Percentiles rank a stretch among this genome's conserved stretches.
Conservation (phyloP, 1,140 invertebrate genomes). For the Archivesica marissinica region DNA sequence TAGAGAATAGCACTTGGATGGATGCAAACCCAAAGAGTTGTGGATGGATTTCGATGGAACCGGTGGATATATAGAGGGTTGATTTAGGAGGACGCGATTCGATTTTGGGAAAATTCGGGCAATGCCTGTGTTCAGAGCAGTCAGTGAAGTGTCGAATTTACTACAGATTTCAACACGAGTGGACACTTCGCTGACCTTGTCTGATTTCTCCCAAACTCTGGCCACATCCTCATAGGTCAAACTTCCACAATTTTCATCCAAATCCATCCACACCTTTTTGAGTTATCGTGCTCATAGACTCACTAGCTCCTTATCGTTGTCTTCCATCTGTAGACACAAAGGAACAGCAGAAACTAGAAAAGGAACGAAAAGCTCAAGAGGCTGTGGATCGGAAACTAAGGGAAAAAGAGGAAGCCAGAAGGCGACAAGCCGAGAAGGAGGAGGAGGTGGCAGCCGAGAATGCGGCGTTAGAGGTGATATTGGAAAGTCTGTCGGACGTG, state of each 20-base stretch:
- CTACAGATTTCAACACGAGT: neutral
- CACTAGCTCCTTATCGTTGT: neutral
- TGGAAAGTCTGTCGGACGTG: slow-evolving; percentile 73
- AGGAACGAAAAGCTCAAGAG: too few species aligned
- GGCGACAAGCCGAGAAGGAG: slow-evolving; percentile 41
- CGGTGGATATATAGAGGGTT: too few species aligned
- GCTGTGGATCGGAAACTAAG: slow-evolving; percentile 11
- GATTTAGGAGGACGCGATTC: too few species aligned
- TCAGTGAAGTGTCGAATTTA: too few species aligned
- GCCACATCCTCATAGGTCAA: neutral
- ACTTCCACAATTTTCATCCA: neutral
- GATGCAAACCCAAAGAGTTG: too few species aligned
- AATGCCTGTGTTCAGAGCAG: too few species aligned
- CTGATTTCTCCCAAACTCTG: neutral
- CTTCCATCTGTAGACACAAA: too few species aligned
- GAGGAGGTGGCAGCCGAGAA: slow-evolving; percentile 51
- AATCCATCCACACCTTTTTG: too few species aligned
- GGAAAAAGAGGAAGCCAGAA: slow-evolving; percentile 29
- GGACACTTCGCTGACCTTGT: neutral
- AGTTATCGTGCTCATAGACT: neutral
- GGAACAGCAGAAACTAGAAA: neutral
- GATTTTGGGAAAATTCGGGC: too few species aligned
- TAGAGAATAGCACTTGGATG: too few species aligned
- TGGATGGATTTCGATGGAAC: too few species aligned
- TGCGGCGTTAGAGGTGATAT: slow-evolving; percentile 75